A percentile compares a stretch with the other conserved stretches of the same genome.
phyloP scores from a whole-genome alignment of 2,888 invertebrate species.

The Oligia fasciuncula region DNA sequence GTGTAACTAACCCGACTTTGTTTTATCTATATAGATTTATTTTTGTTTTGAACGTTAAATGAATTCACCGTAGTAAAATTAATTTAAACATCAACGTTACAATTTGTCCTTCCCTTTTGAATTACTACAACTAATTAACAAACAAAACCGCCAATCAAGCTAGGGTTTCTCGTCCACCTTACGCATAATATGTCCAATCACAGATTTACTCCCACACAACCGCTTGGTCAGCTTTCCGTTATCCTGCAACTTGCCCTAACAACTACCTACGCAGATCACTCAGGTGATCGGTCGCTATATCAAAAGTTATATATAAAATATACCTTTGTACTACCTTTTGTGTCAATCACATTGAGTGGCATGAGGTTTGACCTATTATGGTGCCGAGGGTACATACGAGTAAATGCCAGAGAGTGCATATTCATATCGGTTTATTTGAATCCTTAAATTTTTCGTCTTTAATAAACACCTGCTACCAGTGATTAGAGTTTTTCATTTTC shows the following conservation, averaged over 20 bases:
- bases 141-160: conserved; percentile 37
- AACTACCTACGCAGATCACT: conserved; percentile 43
- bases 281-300: conserved; percentile 32
- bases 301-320: conserved; percentile 20
- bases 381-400: not conserved
- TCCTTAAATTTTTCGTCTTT: not conserved
- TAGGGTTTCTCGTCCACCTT: conserved; percentile 17
- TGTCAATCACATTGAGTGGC: conserved; percentile 35
- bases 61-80: not conserved
- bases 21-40: too few species aligned
- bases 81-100: not conserved
- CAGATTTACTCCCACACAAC: conserved; percentile 18
- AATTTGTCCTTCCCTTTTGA: not conserved
- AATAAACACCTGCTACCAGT: not conserved
- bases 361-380: conserved; percentile 30
- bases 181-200: conserved; percentile 34
- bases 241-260: conserved; percentile 6
- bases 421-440: conserved; percentile 23
- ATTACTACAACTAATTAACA: conserved; percentile 5
- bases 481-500: not conserved
- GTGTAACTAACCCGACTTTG: too few species aligned
- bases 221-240: conserved; percentile 18
- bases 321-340: conserved; percentile 18
- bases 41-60: not conserved
- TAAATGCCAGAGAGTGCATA: conserved; percentile 15